These are phyloP conservation scores for Donacobius atricapilla DNA, from an alignment of 2,113 vertebrate genomes.

Conservation along the genomic window DNA sequence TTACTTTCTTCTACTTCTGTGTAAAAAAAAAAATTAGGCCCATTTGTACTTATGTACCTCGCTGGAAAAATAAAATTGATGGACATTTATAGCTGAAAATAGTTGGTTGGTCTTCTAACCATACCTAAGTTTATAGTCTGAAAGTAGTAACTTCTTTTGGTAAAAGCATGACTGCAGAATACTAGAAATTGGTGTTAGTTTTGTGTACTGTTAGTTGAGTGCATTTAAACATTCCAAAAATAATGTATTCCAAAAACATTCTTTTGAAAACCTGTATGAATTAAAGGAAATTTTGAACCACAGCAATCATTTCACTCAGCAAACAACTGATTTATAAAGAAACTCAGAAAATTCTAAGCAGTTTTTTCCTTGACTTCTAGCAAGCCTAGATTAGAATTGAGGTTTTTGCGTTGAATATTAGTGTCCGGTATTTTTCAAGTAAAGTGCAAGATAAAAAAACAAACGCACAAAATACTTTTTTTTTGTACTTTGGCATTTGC, in stretches of 20 bases:
- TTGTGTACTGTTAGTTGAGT: neutral
- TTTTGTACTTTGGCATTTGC: neutral
- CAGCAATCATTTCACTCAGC: neutral
- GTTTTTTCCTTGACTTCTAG: neutral
- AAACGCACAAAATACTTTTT: neutral
- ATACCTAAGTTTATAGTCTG: neutral
- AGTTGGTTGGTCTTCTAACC: neutral
- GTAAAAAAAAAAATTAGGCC: neutral
- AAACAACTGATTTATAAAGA: conserved; percentile 9
- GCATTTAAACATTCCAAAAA: conserved; percentile 20
- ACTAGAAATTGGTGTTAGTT: neutral
- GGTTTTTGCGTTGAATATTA: conserved; percentile 23
- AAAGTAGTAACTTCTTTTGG: neutral
- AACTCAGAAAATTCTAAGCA: conserved; percentile 8
- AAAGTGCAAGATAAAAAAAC: neutral
- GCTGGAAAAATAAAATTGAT: neutral
- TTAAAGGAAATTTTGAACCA: conserved; percentile 9
- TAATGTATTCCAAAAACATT: neutral
- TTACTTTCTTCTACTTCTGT: neutral
- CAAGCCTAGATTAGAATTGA: neutral
- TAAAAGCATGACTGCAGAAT: conserved; percentile 5
- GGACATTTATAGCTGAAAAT: neutral
- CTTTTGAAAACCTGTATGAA: neutral
- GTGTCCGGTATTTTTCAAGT: conserved; percentile 1
- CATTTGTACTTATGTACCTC: neutral